Percentiles rank a stretch among this genome's conserved stretches.
Evolutionary conservation across 2,113 vertebrate genomes (phyloP).

Genomic region (Monopterus albus): DNA sequence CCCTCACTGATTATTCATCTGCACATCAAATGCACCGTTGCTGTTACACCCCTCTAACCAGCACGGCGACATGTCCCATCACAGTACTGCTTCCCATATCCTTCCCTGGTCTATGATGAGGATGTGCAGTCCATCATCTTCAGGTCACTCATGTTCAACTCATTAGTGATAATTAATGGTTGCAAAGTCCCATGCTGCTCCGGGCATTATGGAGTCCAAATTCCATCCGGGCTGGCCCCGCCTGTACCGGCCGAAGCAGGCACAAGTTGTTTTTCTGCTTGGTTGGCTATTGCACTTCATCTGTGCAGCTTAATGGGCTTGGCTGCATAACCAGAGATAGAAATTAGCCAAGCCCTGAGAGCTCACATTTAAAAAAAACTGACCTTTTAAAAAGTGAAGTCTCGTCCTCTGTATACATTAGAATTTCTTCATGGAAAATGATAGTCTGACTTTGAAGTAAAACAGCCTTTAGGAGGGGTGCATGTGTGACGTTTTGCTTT

Average conservation of each 20-base stretch:
- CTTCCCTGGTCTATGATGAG: background rate
- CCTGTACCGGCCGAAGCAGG: constrained; percentile 16
- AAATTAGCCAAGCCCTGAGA: constrained; percentile 57
- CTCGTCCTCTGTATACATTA: constrained; percentile 39
- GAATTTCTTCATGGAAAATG: constrained; percentile 12
- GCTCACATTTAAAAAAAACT: constrained; percentile 28
- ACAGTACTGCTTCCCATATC: background rate
- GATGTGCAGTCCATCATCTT: constrained; percentile 44
- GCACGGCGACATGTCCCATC: constrained; percentile 25
- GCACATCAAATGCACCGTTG: constrained; percentile 25
- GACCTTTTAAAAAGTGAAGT: constrained; percentile 58
- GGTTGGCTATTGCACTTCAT: constrained; percentile 53
- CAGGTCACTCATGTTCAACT: constrained; percentile 64
- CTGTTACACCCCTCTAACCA: constrained; percentile 40
- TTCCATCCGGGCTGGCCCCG: background rate
- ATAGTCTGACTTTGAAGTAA: constrained; percentile 35
- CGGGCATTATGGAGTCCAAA: constrained; percentile 43
- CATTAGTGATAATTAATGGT: constrained; percentile 74
- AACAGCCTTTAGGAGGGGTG: too few relatives aligned
- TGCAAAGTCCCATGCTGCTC: constrained; percentile 31
- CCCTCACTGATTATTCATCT: constrained; percentile 32
- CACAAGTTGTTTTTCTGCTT: constrained; percentile 64
- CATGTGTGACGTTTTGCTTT: constrained; percentile 18
- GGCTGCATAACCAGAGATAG: constrained; percentile 48
- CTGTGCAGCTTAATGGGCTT: constrained; percentile 62